Base-by-base conservation (phyloP, 23 tunicate species). In the Styela clava region DNA sequence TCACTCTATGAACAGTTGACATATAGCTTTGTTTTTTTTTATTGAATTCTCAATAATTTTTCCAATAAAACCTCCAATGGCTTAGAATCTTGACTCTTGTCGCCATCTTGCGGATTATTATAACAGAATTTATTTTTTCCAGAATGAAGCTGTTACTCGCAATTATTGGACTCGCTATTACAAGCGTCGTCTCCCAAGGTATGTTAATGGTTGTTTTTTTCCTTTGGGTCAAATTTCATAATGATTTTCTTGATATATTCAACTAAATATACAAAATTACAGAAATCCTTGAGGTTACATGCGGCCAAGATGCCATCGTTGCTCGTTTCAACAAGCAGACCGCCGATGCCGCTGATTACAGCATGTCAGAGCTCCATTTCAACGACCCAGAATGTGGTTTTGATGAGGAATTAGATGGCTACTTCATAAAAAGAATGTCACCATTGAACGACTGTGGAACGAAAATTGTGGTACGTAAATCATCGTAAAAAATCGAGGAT, bases 261-360 rank as follows among this genome's bases (percentile, higher is more conserved):
- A n/a, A n/a, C n/a, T n/a, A n/a, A n/a, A n/a, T n/a, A n/a, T n/a
- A n/a, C n/a, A n/a, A n/a, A n/a, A 52, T 81, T 74, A 20, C 81
- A 93, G 98, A 93, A 68, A 83, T 88, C 61, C 88, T 93, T 25
- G 90, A 93, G 69, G 93, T 93, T 16, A 44, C 79, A 3, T 93
- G 98, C 76, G 73, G 79, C 1, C 86, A 84, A 68, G 74, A 74
- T 26, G 64, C 89, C 22, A 93, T 93, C 31, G 86, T 74, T 22
- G 98, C 93, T 2, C 69, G 79, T 63, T 79, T 93, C 68, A 82
- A 93, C 34, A 93, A 93, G 73, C 78, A 87, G 63, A 64, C 86
- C 22, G 98, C 90, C 16, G 63, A 22, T 28, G 62, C 88, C 1
- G 92, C 98, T 0, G 87, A 80, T 0, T 85, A 74, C 51, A 29